These are phyloP conservation scores for Spheniscus humboldti DNA, from an alignment of 2,797 vertebrate genomes.

Conservation along the genomic window DNA sequence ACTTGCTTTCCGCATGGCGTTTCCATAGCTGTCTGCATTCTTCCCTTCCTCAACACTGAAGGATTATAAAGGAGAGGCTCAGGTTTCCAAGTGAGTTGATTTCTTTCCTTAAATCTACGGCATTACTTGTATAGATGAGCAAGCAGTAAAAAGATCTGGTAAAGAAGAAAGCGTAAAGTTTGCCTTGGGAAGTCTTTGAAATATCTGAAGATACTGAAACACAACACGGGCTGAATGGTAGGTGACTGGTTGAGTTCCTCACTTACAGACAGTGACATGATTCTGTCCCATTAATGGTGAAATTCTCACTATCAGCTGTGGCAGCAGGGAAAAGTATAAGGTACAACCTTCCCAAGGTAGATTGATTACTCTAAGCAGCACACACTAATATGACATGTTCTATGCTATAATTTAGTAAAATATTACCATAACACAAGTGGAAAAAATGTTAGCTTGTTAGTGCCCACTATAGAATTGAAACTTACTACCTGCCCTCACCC, in stretches of 20 bases:
- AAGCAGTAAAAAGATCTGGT: neutral
- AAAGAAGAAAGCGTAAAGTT: neutral
- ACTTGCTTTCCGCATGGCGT: neutral
- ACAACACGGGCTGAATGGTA: neutral
- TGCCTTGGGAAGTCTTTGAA: neutral
- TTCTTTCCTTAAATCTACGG: neutral
- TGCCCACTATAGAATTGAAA: neutral
- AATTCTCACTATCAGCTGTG: neutral
- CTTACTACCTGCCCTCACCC: neutral
- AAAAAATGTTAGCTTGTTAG: constrained; percentile 24
- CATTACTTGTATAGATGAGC: neutral
- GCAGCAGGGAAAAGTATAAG: neutral
- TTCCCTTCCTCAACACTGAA: neutral
- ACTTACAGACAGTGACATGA: neutral
- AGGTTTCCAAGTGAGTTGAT: neutral
- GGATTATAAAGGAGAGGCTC: neutral
- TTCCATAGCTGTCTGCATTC: neutral
- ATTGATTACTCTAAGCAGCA: neutral
- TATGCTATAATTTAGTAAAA: neutral
- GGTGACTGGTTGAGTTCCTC: neutral
- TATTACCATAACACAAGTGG: neutral
- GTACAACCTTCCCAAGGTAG: neutral
- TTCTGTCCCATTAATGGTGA: neutral
- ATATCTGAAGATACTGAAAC: neutral
- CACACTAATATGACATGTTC: neutral